Evolutionary conservation across 2,113 vertebrate genomes (phyloP).

Genomic region (Azemiops feae): DNA sequence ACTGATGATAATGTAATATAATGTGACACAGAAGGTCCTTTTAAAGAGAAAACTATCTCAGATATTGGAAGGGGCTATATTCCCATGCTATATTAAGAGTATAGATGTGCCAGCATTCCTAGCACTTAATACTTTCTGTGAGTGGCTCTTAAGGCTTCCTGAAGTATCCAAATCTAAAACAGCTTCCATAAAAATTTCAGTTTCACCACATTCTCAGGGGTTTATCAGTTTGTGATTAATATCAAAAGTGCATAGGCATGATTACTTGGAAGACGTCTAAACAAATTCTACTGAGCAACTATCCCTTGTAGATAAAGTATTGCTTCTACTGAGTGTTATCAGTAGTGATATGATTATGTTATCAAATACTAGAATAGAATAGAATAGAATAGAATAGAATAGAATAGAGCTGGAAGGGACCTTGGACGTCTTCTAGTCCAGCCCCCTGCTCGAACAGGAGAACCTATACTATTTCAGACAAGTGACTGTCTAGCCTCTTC

Average conservation of each 20-base stretch:
- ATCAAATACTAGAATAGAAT: not conserved
- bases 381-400: too few relatives aligned
- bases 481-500: too few relatives aligned
- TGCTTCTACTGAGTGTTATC: not conserved
- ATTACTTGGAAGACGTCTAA: not conserved
- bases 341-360: not conserved
- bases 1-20: not conserved
- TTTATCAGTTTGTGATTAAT: not conserved
- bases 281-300: not conserved
- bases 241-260: not conserved
- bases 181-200: not conserved
- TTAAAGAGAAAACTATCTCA: not conserved
- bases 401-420: too few relatives aligned
- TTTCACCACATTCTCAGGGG: not conserved
- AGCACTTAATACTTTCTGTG: not conserved
- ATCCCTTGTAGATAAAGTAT: not conserved
- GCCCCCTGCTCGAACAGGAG: too few relatives aligned
- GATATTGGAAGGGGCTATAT: not conserved
- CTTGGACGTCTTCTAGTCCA: too few relatives aligned
- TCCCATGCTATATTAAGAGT: not conserved
- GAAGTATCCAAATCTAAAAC: not conserved
- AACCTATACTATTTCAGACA: too few relatives aligned
- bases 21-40: not conserved
- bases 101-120: not conserved
- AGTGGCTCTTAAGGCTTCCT: not conserved